A percentile compares a stretch with the other conserved stretches of the same genome.
These are phyloP conservation scores for Helobdella robusta DNA, from an alignment of 2,888 invertebrate species.

Conservation along the genomic window DNA sequence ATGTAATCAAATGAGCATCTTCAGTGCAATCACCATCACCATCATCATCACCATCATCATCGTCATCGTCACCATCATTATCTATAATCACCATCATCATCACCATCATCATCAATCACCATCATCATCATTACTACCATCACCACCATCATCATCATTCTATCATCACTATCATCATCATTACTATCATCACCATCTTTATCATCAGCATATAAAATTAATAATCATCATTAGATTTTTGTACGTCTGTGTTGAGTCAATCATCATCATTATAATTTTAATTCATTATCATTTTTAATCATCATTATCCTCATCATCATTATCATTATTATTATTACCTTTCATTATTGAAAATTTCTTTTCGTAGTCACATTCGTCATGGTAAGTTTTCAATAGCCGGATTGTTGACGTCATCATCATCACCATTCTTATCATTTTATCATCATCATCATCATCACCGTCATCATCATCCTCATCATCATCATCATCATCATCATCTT, in stretches of 20 bases:
- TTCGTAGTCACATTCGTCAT: too few species aligned
- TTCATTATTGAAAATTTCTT: too few species aligned
- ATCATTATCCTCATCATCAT: too few species aligned
- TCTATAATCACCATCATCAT: conserved; percentile 16
- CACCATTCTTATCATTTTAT: conserved; percentile 12
- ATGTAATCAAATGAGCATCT: conserved; percentile 5
- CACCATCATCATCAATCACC: conserved; percentile 20
- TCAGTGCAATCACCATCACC: not conserved
- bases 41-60: conserved; percentile 20
- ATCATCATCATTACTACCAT: conserved; percentile 17
- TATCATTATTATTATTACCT: too few species aligned
- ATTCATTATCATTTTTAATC: too few species aligned
- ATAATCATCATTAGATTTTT: too few species aligned
- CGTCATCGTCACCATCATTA: conserved; percentile 9
- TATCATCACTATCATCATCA: conserved; percentile 25
- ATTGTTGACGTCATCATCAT: conserved; percentile 19
- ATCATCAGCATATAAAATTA: too few species aligned
- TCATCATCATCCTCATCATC: conserved; percentile 18
- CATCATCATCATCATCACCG: conserved; percentile 20
- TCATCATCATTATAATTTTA: too few species aligned
- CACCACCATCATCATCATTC: conserved; percentile 1
- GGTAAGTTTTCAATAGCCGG: too few species aligned
- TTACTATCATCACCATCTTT: conserved; percentile 21
- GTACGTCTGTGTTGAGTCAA: too few species aligned
- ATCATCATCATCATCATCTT: conserved; percentile 16